A percentile compares a stretch with the other conserved stretches of the same genome.
These are phyloP conservation scores for Pterophyllum scalare DNA, from an alignment of 2,113 vertebrate species.

Conservation along the genomic window DNA sequence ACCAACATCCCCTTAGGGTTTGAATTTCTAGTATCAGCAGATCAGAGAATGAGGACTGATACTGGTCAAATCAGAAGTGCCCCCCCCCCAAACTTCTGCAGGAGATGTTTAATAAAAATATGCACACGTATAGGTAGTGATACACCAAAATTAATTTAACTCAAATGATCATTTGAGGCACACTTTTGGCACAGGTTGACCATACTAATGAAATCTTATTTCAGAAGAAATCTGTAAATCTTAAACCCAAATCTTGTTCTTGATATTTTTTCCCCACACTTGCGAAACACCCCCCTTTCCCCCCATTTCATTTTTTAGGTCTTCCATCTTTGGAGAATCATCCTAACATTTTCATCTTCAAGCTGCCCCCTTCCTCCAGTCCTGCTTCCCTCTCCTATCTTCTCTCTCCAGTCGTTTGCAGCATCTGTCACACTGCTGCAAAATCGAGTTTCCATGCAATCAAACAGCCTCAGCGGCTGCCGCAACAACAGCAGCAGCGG, in stretches of 20 bases:
- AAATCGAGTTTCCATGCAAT: constrained; percentile 83
- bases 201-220: background rate
- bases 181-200: background rate
- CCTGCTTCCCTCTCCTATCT: background rate
- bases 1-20: background rate
- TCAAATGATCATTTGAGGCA: background rate
- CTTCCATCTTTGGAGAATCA: background rate
- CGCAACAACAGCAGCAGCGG: constrained; percentile 16
- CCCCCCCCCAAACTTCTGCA: background rate
- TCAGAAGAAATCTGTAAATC: background rate
- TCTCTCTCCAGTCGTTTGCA: constrained; percentile 81
- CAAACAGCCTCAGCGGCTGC: constrained; percentile 50
- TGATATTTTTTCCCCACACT: background rate
- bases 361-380: background rate
- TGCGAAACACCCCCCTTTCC: background rate
- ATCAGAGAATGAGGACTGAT: background rate
- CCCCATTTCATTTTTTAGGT: background rate
- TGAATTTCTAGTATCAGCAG: background rate
- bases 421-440: constrained; percentile 70
- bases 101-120: background rate
- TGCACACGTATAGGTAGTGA: too few species aligned
- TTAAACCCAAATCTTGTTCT: background rate
- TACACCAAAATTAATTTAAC: background rate
- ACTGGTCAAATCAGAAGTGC: background rate
- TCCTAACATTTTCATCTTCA: background rate